Percentiles rank a stretch among this genome's conserved stretches.
Conservation (phyloP, 1,140 invertebrate species). For the Drosophila pandora region DNA sequence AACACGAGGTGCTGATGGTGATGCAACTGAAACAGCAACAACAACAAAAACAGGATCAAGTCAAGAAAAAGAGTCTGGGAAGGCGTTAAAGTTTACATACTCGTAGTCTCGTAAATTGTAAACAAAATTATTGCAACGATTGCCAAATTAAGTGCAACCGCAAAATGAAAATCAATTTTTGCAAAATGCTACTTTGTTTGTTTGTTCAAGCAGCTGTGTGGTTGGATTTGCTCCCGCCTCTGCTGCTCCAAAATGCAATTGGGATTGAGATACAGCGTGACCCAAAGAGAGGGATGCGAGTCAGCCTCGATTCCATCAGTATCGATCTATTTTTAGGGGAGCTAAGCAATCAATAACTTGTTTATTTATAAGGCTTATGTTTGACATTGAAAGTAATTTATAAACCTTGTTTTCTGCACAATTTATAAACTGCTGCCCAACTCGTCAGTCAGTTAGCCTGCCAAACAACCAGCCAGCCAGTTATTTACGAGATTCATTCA, state of each 20-base stretch:
- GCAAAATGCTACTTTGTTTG: slow-evolving; percentile 70
- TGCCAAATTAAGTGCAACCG: slow-evolving; percentile 79
- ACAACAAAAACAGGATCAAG: slow-evolving; percentile 1
- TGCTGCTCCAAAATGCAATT: slow-evolving; percentile 8
- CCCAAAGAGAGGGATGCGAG: slow-evolving; percentile 44
- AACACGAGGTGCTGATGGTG: slow-evolving; percentile 17
- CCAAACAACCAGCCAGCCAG: slow-evolving; percentile 24
- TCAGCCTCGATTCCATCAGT: slow-evolving; percentile 30
- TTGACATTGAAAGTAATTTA: slow-evolving; percentile 80
- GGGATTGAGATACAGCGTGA: slow-evolving; percentile 49
- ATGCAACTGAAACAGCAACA: not conserved
- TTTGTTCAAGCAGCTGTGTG: slow-evolving; percentile 55
- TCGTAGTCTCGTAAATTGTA: slow-evolving; percentile 70
- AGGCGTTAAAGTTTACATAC: slow-evolving; percentile 65
- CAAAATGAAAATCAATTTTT: slow-evolving; percentile 76
- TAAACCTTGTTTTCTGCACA: slow-evolving; percentile 67
- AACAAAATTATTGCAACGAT: slow-evolving; percentile 81
- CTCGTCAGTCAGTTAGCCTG: not conserved
- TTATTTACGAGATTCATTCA: slow-evolving; percentile 64
- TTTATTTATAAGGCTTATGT: slow-evolving; percentile 79
- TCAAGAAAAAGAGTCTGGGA: slow-evolving; percentile 34
- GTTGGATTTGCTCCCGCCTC: slow-evolving; percentile 18
- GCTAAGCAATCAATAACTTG: slow-evolving; percentile 41
- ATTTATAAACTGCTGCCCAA: slow-evolving; percentile 62
- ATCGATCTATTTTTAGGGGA: slow-evolving; percentile 49